These are phyloP conservation scores for Ormyrus labotus DNA, from an alignment of 2,888 invertebrate genomes.

Conservation along the genomic window DNA sequence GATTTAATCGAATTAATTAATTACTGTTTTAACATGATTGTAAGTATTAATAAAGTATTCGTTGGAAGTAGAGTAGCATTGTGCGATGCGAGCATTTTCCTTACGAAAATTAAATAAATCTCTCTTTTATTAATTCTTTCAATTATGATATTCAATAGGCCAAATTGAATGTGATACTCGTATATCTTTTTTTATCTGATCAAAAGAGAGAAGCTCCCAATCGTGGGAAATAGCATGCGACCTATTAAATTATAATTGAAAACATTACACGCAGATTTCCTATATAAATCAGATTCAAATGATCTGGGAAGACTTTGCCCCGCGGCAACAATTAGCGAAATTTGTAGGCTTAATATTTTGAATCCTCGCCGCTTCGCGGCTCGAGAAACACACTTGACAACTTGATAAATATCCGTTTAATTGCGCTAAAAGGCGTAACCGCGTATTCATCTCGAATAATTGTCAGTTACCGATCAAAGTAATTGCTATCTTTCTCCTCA, in stretches of 20 bases:
- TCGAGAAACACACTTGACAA: conserved; percentile 8
- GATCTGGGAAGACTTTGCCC: neutral
- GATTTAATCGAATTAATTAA: too few species aligned
- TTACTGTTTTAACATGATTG: too few species aligned
- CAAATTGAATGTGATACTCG: too few species aligned
- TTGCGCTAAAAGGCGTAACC: conserved; percentile 20
- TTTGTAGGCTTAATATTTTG: neutral
- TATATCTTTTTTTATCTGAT: neutral
- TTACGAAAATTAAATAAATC: too few species aligned
- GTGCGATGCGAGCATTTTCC: too few species aligned
- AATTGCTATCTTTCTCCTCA: conserved; percentile 33
- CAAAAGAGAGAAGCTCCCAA: neutral
- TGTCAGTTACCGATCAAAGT: conserved; percentile 15
- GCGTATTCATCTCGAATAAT: conserved; percentile 34
- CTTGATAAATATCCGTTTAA: conserved; percentile 45
- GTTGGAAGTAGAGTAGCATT: too few species aligned
- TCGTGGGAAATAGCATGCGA: conserved; percentile 19
- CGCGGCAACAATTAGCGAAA: conserved; percentile 13
- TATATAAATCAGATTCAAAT: neutral
- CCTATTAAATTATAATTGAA: conserved; percentile 16
- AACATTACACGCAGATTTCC: conserved; percentile 1
- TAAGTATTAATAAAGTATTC: too few species aligned
- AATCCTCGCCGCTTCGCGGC: too few species aligned
- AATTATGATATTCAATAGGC: too few species aligned
- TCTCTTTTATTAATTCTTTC: too few species aligned